Base-by-base conservation (phyloP, 2,797 vertebrate genomes). In the Cyclura pinguis region DNA sequence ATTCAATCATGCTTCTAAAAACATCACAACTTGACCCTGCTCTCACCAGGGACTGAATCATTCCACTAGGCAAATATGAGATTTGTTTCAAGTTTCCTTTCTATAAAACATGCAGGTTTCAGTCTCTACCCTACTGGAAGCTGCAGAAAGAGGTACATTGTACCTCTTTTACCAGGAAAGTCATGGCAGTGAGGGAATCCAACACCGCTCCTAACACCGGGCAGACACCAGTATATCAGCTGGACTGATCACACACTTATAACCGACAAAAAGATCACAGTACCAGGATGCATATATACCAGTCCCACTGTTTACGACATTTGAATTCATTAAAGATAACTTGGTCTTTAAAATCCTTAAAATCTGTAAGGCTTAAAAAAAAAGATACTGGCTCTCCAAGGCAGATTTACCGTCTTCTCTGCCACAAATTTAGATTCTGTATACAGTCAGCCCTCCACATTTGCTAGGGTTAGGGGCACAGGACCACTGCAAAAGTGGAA, bases 251-350 rank as follows among this genome's bases (percentile, higher is more conserved):
- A n/a, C 22, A 62, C 6, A 50, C 38, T 64, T 64, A 72, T 50
- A 64, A 83, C n/a, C 20, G 32, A 74, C 62, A 83, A 62, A 88
- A 32, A 74, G 32, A 38, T 55, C 52, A 57, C 29, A 74, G 20
- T 24, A 83, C 42, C 52, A 52, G 29, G 29, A 83, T 16, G 64
- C n/a, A 62, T 3, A 74, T n/a, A 59, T 35, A 57, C 57, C 55
- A 27, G 14, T 72, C 22, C 6, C 42, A 64, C 1, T 20, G 14
- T 32, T 42, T 82, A 22, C 35, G 2, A 64, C 0, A 1, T 52
- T 91, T 27, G 67, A 93, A 87, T 1, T 74, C n/a, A 80, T 1
- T 10, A 55, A 87, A n/a, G 38, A 80, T 1, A 84, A 52, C 35
- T 42, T 35, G 32, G 0, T 5, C 12, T 14, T 35, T 4, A 6